Base-by-base conservation (phyloP, 2,888 invertebrate genomes). In the Siphonodentalium dalli region DNA sequence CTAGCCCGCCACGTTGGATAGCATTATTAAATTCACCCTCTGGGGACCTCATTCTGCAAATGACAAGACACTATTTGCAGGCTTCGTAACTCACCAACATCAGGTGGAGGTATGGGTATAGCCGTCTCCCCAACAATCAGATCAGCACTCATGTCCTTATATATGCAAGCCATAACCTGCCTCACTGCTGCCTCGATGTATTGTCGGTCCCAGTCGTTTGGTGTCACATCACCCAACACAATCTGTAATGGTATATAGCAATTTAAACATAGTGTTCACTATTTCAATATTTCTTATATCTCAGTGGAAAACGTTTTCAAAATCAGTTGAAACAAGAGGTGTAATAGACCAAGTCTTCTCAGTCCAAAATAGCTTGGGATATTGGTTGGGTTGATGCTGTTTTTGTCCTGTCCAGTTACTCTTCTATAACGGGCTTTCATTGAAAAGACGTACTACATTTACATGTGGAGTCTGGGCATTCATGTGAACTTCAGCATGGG, bases 31-130 rank as follows among this genome's bases (percentile, higher is more conserved):
- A n/a, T n/a, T n/a, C n/a, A n/a, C n/a, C n/a, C n/a, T n/a, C n/a
- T n/a, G n/a, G n/a, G n/a, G n/a, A n/a, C n/a, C n/a, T n/a, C n/a
- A n/a, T n/a, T n/a, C n/a, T n/a, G n/a, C n/a, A n/a, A n/a, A n/a
- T n/a, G n/a, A n/a, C n/a, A n/a, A n/a, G n/a, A n/a, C n/a, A n/a
- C n/a, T n/a, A n/a, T n/a, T n/a, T n/a, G n/a, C n/a, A n/a, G n/a
- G n/a, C n/a, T n/a, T n/a, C 21, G 9, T 11, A 15, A 68, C 76
- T 68, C 59, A 78, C 78, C 78, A 39, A 76, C 67, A 67, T 74
- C 70, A 31, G 71, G 66, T 6, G 75, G 75, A 21, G 79, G 78
- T 15, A 71, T 66, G 2, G 78, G 75, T 21, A 79, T 63, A 7
- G 66, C 66, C 0, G 67, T 64, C 8, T 52, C 53, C 5, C 75